Conservation (phyloP, 2,888 invertebrate genomes). For the Coelopa pilipes region DNA sequence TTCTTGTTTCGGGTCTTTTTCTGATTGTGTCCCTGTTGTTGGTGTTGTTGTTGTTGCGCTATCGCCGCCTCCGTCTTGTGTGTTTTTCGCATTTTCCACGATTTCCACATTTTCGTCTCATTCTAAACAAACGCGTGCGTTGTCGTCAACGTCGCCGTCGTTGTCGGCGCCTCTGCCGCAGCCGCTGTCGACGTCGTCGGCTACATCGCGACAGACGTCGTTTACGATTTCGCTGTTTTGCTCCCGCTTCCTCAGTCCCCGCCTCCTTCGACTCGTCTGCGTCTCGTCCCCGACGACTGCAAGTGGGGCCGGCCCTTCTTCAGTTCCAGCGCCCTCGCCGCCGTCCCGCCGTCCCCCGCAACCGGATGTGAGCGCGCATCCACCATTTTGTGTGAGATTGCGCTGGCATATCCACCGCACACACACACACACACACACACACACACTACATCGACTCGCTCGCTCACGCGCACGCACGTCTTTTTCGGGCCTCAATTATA, state of each 20-base stretch:
- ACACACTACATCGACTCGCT: too few relatives aligned
- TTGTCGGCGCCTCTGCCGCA: too few relatives aligned
- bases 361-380: too few relatives aligned
- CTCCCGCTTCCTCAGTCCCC: background rate
- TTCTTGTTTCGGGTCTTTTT: constrained; percentile 42
- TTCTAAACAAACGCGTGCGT: background rate
- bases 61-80: constrained; percentile 30
- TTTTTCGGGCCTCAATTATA: constrained; percentile 46
- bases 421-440: too few relatives aligned
- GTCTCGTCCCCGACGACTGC: too few relatives aligned
- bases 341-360: too few relatives aligned
- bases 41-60: constrained; percentile 28
- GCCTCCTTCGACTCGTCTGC: background rate
- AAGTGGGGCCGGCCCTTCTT: too few relatives aligned
- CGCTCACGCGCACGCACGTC: constrained; percentile 7
- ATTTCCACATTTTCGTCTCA: constrained; percentile 50
- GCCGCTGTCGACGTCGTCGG: too few relatives aligned
- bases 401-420: background rate
- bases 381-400: constrained; percentile 39
- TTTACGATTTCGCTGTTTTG: background rate
- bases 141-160: too few relatives aligned
- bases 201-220: too few relatives aligned
- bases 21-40: constrained; percentile 19
- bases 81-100: constrained; percentile 31
- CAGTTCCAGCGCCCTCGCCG: too few relatives aligned